These are phyloP conservation scores for Cephus cinctus DNA, from an alignment of 1,140 invertebrate genomes.

Conservation along the genomic window DNA sequence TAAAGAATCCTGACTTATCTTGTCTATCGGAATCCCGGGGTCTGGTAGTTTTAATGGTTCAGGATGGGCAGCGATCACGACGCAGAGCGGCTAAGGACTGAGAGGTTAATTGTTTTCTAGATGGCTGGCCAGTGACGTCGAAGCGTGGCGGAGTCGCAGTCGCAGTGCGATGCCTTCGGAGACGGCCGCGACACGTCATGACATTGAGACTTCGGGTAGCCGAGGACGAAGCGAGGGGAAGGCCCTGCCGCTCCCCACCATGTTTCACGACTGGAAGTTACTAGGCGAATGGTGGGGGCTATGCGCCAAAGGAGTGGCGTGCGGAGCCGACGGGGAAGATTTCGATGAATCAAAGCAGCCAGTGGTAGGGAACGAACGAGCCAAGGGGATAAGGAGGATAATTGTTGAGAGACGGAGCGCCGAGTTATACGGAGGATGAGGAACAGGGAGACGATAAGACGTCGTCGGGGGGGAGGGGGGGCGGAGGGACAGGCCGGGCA, in stretches of 20 bases:
- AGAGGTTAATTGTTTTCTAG: not conserved
- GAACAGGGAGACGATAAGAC: conserved; percentile 14
- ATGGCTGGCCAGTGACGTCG: not conserved
- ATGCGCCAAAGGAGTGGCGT: not conserved
- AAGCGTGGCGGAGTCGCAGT: not conserved
- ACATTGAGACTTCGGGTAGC: conserved; percentile 22
- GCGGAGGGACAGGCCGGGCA: not conserved
- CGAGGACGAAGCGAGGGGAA: conserved; percentile 1
- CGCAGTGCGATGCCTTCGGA: not conserved
- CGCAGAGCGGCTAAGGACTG: not conserved
- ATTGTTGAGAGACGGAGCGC: conserved; percentile 10
- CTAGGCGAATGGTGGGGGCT: conserved; percentile 7
- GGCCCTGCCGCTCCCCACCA: too few relatives aligned
- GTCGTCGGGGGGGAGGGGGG: not conserved
- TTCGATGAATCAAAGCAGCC: conserved; percentile 3
- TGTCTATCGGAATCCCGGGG: too few relatives aligned
- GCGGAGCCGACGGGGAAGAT: not conserved
- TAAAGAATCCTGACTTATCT: too few relatives aligned
- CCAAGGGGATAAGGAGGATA: conserved; percentile 4
- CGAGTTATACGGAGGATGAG: conserved; percentile 3
- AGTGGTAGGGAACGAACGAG: not conserved
- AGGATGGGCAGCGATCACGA: not conserved
- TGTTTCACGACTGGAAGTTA: too few relatives aligned
- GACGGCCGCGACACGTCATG: conserved; percentile 18
- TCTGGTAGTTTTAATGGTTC: too few relatives aligned